Conservation (phyloP, 2,113 vertebrate species). For the Hiodon tergisus region DNA sequence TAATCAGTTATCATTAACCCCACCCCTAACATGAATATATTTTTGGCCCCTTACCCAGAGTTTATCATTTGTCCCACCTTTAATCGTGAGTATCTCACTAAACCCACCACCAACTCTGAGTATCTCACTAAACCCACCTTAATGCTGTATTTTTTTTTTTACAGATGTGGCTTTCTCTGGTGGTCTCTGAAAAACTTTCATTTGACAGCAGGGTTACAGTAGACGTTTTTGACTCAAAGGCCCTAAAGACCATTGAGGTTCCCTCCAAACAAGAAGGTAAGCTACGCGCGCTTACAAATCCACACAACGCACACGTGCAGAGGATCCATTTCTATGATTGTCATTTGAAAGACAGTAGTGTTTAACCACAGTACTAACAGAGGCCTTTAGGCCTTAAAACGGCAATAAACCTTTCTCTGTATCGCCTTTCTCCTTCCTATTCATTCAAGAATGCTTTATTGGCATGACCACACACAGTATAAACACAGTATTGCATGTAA, state of each 20-base stretch:
- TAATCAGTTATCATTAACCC: too few relatives aligned
- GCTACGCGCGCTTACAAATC: not conserved
- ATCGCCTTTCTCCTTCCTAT: too few relatives aligned
- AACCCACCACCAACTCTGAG: not conserved
- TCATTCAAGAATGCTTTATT: too few relatives aligned
- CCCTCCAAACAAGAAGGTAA: conserved; percentile 12
- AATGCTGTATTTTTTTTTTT: not conserved
- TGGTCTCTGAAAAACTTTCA: not conserved
- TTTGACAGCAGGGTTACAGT: not conserved
- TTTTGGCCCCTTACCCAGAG: too few relatives aligned
- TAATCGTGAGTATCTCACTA: too few relatives aligned
- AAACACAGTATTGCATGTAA: too few relatives aligned
- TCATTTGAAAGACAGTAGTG: not conserved
- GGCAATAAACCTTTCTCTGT: too few relatives aligned
- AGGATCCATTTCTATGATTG: not conserved
- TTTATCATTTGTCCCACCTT: too few relatives aligned
- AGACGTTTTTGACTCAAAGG: not conserved
- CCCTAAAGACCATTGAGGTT: not conserved
- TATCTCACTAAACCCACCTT: not conserved
- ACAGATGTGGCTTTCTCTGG: conserved; percentile 11
- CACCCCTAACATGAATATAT: too few relatives aligned
- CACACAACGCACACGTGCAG: not conserved
- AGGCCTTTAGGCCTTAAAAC: too few relatives aligned
- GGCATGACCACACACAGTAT: too few relatives aligned
- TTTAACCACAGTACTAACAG: too few relatives aligned